Percentiles rank a stretch among this genome's conserved stretches.
Evolutionary conservation across 2,888 invertebrate genomes (phyloP).

Genomic region (Drosophila emarginata): DNA sequence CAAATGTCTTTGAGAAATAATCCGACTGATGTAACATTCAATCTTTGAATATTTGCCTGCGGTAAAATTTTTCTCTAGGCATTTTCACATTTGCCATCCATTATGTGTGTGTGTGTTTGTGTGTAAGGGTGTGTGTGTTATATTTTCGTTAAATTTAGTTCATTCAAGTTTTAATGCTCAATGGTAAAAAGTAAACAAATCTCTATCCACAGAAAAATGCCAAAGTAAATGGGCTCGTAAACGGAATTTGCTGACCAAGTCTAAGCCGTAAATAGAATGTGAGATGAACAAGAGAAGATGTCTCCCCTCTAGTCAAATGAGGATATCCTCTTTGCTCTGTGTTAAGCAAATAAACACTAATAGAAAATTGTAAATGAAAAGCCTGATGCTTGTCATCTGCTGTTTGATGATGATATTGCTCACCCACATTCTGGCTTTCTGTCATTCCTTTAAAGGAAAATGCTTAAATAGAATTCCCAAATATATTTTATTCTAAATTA

Average conservation of each 20-base stretch:
- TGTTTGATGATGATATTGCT: too few relatives aligned
- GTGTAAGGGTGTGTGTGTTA: too few relatives aligned
- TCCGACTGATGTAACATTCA: conserved; percentile 3
- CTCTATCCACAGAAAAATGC: neutral
- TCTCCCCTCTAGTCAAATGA: conserved; percentile 30
- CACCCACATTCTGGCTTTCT: too few relatives aligned
- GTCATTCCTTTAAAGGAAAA: neutral
- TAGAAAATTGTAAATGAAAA: conserved; percentile 26
- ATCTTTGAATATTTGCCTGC: conserved; percentile 2
- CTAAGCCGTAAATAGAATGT: conserved; percentile 23
- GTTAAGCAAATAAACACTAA: conserved; percentile 18
- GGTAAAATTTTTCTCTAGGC: neutral
- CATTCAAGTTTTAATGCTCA: neutral
- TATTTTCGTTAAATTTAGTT: neutral
- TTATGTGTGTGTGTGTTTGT: too few relatives aligned
- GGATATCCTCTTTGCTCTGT: conserved; percentile 36
- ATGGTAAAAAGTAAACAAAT: conserved; percentile 3
- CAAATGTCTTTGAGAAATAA: neutral
- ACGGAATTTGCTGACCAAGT: conserved; percentile 3
- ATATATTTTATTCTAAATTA: neutral
- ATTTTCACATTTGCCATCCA: neutral
- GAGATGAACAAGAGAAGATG: conserved; percentile 28
- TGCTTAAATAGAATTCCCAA: neutral
- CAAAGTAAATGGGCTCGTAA: conserved; percentile 1
- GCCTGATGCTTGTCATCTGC: neutral